Evolutionary conservation across 35 echinoderm and acorn worm species (phyloP).

Genomic region (Heliocidaris erythrogramma): DNA sequence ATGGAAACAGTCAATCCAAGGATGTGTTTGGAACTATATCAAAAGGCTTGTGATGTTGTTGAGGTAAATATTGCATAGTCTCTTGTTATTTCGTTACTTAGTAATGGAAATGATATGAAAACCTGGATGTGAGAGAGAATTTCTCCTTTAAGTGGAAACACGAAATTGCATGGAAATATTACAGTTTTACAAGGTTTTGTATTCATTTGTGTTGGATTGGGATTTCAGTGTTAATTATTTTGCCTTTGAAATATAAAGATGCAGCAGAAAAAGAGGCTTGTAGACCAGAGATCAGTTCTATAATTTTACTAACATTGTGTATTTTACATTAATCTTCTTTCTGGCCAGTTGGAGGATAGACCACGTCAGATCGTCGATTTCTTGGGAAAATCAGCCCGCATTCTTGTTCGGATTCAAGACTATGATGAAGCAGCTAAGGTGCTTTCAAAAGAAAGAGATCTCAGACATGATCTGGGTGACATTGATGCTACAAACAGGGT

Average conservation of each 20-base stretch:
- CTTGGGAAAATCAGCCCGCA: conserved; percentile 62
- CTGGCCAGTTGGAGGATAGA: conserved; percentile 67
- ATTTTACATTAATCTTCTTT: background rate
- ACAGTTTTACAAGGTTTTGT: too few species aligned
- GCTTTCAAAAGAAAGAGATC: conserved; percentile 65
- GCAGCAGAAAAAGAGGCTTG: too few species aligned
- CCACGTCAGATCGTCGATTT: conserved; percentile 73
- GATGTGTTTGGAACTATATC: conserved; percentile 69
- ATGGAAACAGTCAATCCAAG: conserved; percentile 74
- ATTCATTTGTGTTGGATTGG: too few species aligned
- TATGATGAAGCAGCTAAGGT: conserved; percentile 68
- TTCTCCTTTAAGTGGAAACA: too few species aligned
- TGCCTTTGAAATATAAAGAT: too few species aligned
- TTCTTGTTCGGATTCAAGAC: conserved; percentile 56
- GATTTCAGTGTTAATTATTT: too few species aligned
- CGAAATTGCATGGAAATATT: too few species aligned
- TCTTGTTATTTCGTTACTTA: too few species aligned
- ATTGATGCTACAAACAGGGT: conserved; percentile 69
- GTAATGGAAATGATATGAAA: background rate
- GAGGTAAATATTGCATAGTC: conserved; percentile 60
- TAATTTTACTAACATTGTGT: background rate
- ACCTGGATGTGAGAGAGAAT: background rate
- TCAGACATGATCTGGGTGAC: conserved; percentile 60
- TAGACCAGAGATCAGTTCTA: too few species aligned
- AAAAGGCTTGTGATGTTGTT: conserved; percentile 84